Evolutionary conservation across 1,140 invertebrate genomes (phyloP).

Genomic region (Panonychus citri): DNA sequence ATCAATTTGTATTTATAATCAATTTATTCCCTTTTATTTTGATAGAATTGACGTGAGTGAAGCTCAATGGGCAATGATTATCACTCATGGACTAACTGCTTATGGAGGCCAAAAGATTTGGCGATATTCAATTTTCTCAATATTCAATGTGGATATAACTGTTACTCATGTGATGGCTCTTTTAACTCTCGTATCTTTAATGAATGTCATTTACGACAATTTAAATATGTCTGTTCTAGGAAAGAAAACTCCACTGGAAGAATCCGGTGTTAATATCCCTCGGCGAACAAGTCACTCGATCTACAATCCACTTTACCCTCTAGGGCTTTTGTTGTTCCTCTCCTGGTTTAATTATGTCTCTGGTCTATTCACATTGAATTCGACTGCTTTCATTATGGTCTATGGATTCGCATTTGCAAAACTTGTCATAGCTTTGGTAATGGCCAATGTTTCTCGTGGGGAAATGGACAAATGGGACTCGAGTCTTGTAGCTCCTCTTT

Average conservation of each 20-base stretch:
- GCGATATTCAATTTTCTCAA: constrained; percentile 19
- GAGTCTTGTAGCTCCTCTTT: constrained; percentile 10
- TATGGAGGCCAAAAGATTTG: constrained; percentile 64
- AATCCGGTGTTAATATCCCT: constrained; percentile 1
- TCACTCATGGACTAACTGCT: constrained; percentile 61
- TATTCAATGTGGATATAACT: neutral
- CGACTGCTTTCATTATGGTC: constrained; percentile 9
- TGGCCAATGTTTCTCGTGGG: constrained; percentile 5
- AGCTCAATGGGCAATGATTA: constrained; percentile 79
- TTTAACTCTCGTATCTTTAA: neutral
- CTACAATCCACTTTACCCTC: constrained; percentile 10
- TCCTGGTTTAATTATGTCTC: neutral
- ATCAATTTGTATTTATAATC: neutral
- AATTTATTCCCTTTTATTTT: neutral
- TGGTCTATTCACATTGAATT: constrained; percentile 12
- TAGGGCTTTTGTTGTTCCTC: constrained; percentile 1
- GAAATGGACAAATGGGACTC: constrained; percentile 13
- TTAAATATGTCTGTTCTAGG: constrained; percentile 2
- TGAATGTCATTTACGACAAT: neutral
- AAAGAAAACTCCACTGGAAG: constrained; percentile 6
- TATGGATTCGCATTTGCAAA: constrained; percentile 15
- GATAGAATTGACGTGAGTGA: constrained; percentile 74
- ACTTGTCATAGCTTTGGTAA: constrained; percentile 13
- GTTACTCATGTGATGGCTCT: neutral
- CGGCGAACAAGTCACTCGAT: neutral